These are phyloP conservation scores for Latrodectus geometricus DNA, from an alignment of 1,140 invertebrate genomes.

Conservation along the genomic window DNA sequence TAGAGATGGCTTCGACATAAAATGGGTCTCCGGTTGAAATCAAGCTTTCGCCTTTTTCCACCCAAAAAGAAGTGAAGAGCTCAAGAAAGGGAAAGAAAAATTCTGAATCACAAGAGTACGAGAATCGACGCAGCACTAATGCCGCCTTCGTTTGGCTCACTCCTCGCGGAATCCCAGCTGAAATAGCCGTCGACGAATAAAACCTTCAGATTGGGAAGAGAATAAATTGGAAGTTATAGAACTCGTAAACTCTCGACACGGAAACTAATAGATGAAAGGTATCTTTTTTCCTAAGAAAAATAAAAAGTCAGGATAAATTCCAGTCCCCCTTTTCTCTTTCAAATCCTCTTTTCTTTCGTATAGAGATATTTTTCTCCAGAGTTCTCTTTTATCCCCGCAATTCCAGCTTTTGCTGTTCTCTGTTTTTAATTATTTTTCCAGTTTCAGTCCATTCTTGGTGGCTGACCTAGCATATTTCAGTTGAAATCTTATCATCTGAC, in stretches of 20 bases:
- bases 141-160: slow-evolving; percentile 29
- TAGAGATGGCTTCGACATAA: slow-evolving; percentile 54
- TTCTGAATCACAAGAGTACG: slow-evolving; percentile 29
- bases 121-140: slow-evolving; percentile 47
- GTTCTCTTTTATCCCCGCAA: neutral
- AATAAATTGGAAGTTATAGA: slow-evolving; percentile 62
- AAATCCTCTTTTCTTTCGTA: neutral
- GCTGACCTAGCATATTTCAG: slow-evolving; percentile 21
- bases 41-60: slow-evolving; percentile 11
- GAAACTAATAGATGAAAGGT: slow-evolving; percentile 58
- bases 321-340: slow-evolving; percentile 1
- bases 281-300: slow-evolving; percentile 39
- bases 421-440: slow-evolving; percentile 38
- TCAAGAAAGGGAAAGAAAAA: slow-evolving; percentile 8
- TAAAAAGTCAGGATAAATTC: slow-evolving; percentile 33
- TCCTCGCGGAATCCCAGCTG: slow-evolving; percentile 21
- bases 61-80: neutral
- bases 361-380: neutral
- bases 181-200: slow-evolving; percentile 60
- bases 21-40: slow-evolving; percentile 48
- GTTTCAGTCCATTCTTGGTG: neutral
- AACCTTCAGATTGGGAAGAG: slow-evolving; percentile 41
- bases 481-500: neutral
- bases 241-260: slow-evolving; percentile 53
- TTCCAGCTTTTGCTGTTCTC: neutral